A percentile compares a stretch with the other conserved stretches of the same genome.
phyloP scores from a whole-genome alignment of 2,888 invertebrate genomes.

The Dexiosoma caninum region DNA sequence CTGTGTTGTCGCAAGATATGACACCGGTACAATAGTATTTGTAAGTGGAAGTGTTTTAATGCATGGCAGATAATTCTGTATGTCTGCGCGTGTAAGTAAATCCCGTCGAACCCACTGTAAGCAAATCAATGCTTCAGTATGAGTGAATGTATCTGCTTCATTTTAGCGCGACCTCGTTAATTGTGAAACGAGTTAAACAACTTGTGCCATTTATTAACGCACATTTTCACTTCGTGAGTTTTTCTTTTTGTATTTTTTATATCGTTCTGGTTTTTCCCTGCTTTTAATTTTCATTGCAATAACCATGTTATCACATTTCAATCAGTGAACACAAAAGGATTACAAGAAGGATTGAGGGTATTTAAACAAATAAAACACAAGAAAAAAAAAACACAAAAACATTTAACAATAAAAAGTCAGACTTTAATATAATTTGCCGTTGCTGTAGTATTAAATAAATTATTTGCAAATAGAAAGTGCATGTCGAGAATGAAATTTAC shows the following conservation, averaged over 20 bases:
- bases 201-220: slow-evolving; percentile 54
- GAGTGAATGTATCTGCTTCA: slow-evolving; percentile 20
- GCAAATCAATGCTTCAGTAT: neutral
- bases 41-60: neutral
- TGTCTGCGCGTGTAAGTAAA: no score
- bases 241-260: neutral
- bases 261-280: neutral
- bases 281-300: slow-evolving; percentile 18
- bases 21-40: neutral
- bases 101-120: no score
- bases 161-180: slow-evolving; percentile 59
- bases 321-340: slow-evolving; percentile 60
- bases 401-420: slow-evolving; percentile 52
- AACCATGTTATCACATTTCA: slow-evolving; percentile 58
- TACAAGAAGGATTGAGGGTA: slow-evolving; percentile 59
- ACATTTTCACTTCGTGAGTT: slow-evolving; percentile 50
- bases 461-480: neutral
- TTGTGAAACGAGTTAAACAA: slow-evolving; percentile 52
- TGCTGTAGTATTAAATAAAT: slow-evolving; percentile 27
- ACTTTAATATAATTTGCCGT: slow-evolving; percentile 68
- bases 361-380: slow-evolving; percentile 36
- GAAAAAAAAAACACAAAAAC: no score
- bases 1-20: slow-evolving; percentile 14
- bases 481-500: neutral
- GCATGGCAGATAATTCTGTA: no score